Evolutionary conservation across 1,140 invertebrate genomes (phyloP).

Genomic region (Dicyema japonicum): DNA sequence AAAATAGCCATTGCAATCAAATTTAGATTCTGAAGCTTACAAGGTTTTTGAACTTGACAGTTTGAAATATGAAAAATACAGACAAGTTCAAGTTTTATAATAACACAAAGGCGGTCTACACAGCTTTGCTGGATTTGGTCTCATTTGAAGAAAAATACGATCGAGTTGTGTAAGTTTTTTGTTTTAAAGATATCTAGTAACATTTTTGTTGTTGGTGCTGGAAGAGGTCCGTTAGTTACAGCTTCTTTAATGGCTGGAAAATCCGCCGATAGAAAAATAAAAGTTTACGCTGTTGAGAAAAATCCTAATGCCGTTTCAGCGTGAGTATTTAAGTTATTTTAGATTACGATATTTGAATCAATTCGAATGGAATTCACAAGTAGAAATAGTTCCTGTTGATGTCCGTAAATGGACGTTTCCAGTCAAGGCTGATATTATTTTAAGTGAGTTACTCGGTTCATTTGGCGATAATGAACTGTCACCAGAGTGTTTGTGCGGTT

Average conservation of each 20-base stretch:
- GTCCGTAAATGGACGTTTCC: conserved; percentile 47
- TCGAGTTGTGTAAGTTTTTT: conserved; percentile 14
- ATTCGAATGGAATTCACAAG: conserved; percentile 10
- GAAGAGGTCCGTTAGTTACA: conserved; percentile 60
- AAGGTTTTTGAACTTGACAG: too few relatives aligned
- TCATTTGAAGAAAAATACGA: conserved; percentile 21
- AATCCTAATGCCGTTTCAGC: conserved; percentile 80
- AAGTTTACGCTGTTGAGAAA: conserved; percentile 65
- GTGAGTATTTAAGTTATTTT: conserved; percentile 13
- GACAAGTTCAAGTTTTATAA: too few relatives aligned
- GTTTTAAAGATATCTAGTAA: conserved; percentile 6
- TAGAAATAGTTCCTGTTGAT: conserved; percentile 44
- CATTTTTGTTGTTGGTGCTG: conserved; percentile 29
- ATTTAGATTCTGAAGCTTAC: too few relatives aligned
- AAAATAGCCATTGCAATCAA: too few relatives aligned
- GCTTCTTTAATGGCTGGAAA: conserved; percentile 43
- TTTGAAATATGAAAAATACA: too few relatives aligned
- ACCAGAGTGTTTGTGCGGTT: conserved; percentile 84
- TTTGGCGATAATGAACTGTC: conserved; percentile 95
- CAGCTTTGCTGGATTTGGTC: conserved; percentile 31
- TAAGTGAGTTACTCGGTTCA: conserved; percentile 76
- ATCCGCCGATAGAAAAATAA: conserved; percentile 28
- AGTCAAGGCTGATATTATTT: conserved; percentile 48
- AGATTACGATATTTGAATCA: too few relatives aligned
- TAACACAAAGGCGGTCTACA: conserved; percentile 26